Conservation (phyloP, 2,888 invertebrate genomes). For the Hemithea aestivaria region DNA sequence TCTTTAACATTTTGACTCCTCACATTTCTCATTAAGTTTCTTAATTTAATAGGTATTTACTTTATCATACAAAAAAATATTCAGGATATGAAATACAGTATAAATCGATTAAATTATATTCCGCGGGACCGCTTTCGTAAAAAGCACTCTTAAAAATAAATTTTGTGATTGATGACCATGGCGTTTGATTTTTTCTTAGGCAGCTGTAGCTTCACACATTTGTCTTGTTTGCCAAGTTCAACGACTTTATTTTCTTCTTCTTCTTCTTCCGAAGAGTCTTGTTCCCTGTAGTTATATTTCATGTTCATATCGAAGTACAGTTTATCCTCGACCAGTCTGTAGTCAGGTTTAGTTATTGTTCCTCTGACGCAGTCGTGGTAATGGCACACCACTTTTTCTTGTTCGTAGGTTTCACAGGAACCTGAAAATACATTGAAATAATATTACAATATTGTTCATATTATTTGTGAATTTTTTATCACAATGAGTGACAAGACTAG, state of each 20-base stretch:
- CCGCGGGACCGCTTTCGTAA: too few relatives aligned
- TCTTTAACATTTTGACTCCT: too few relatives aligned
- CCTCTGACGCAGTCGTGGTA: conserved; percentile 80
- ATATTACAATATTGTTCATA: neutral
- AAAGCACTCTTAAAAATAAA: conserved; percentile 57
- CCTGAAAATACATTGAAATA: conserved; percentile 44
- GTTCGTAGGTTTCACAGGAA: conserved; percentile 81
- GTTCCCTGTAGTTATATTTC: conserved; percentile 52
- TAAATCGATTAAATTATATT: too few relatives aligned
- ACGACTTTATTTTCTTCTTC: conserved; percentile 20
- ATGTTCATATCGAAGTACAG: conserved; percentile 64
- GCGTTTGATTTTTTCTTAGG: conserved; percentile 57
- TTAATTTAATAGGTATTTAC: too few relatives aligned
- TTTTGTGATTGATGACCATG: conserved; percentile 71
- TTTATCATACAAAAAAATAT: too few relatives aligned
- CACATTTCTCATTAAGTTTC: too few relatives aligned
- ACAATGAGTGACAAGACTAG: too few relatives aligned
- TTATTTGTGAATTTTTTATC: too few relatives aligned
- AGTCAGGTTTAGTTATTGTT: conserved; percentile 62
- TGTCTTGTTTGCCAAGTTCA: conserved; percentile 22
- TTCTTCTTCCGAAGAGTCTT: conserved; percentile 28
- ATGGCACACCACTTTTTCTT: conserved; percentile 78
- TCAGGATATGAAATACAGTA: too few relatives aligned
- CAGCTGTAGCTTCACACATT: conserved; percentile 36
- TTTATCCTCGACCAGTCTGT: conserved; percentile 66